These are phyloP conservation scores for Bostrychus sinensis DNA, from an alignment of 2,113 vertebrate species.

Conservation along the genomic window DNA sequence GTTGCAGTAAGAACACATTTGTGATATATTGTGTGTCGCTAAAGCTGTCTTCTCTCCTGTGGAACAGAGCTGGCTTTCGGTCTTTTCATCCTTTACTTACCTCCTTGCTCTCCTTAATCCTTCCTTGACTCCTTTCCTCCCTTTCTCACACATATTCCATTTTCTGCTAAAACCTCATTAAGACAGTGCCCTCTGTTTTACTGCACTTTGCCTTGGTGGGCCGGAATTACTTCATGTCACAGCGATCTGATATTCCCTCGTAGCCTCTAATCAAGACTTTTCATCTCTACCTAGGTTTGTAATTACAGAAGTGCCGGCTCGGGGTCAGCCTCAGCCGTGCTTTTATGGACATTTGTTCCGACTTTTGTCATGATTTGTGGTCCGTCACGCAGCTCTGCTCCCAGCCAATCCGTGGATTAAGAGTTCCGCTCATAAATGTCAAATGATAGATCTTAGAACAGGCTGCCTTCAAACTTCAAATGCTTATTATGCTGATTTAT, in stretches of 20 bases:
- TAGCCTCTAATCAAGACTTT: conserved; percentile 40
- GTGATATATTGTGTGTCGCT: background rate
- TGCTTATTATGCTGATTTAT: conserved; percentile 77
- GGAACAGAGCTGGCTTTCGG: too few relatives aligned
- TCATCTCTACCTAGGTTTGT: conserved; percentile 45
- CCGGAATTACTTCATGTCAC: background rate
- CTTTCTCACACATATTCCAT: background rate
- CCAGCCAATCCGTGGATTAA: conserved; percentile 58
- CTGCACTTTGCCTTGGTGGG: background rate
- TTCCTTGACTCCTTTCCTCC: background rate
- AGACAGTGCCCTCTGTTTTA: background rate
- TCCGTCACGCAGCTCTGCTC: conserved; percentile 22
- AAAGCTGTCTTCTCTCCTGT: too few relatives aligned
- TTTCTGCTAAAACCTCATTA: conserved; percentile 4
- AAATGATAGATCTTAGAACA: conserved; percentile 62
- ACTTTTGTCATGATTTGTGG: conserved; percentile 43
- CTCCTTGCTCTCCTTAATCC: background rate
- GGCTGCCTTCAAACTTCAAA: conserved; percentile 36
- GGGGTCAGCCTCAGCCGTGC: conserved; percentile 25
- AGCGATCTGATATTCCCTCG: conserved; percentile 36
- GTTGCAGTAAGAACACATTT: background rate
- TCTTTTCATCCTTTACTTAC: background rate
- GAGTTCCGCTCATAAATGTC: conserved; percentile 60
- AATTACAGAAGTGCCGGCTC: conserved; percentile 54
- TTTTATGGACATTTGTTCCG: conserved; percentile 36